Conservation (phyloP, 2,888 invertebrate genomes). For the Drosophila cognata region DNA sequence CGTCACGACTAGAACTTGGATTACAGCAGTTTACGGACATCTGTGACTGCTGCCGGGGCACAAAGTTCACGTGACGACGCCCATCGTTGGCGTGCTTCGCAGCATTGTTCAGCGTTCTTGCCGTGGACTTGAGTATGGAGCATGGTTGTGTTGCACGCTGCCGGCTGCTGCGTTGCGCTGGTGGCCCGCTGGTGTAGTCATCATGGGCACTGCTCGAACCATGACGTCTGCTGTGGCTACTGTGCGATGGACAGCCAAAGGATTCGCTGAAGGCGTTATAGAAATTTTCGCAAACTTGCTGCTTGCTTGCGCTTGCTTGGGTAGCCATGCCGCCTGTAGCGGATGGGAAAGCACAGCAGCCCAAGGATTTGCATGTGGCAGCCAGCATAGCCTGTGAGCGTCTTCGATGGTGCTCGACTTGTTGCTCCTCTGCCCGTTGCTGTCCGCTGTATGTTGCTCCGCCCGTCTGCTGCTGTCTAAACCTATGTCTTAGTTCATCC, state of each 20-base stretch:
- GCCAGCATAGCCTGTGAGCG: neutral
- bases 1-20: neutral
- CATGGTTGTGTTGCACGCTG: neutral
- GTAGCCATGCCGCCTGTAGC: neutral
- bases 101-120: neutral
- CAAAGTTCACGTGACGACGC: constrained; percentile 39
- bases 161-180: neutral
- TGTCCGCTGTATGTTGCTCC: neutral
- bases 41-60: neutral
- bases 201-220: neutral
- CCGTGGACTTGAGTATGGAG: constrained; percentile 37
- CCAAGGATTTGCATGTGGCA: neutral
- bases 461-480: neutral
- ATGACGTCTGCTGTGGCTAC: neutral
- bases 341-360: neutral
- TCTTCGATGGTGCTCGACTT: neutral
- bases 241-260: constrained; percentile 6
- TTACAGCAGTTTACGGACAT: neutral
- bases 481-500: neutral
- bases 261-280: constrained; percentile 18
- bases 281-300: neutral
- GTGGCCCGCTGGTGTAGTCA: neutral
- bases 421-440: neutral
- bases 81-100: neutral
- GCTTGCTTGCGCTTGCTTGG: neutral